Evolutionary conservation across 2,888 invertebrate genomes (phyloP).

Genomic region (Andrena dorsata): DNA sequence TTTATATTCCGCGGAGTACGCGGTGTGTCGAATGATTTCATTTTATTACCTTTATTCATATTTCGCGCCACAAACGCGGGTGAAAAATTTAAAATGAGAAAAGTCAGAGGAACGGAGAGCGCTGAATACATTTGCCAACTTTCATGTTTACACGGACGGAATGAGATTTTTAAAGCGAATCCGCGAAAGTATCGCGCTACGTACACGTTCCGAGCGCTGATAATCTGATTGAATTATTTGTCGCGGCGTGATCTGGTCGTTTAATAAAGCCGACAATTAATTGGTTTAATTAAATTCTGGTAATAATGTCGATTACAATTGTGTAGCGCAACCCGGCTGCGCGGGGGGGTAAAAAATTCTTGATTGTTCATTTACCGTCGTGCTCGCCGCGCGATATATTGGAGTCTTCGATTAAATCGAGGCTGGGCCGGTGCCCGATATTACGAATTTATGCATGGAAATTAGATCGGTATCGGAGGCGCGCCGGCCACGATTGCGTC

Average conservation of each 20-base stretch:
- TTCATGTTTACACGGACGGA: neutral
- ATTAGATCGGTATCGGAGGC: constrained; percentile 57
- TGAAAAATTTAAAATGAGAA: neutral
- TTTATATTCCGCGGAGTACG: neutral
- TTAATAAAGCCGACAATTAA: constrained; percentile 45
- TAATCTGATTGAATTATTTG: constrained; percentile 9
- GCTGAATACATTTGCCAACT: neutral
- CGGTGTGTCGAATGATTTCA: neutral
- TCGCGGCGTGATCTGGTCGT: neutral
- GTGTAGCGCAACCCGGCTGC: constrained; percentile 34
- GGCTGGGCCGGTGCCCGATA: constrained; percentile 48
- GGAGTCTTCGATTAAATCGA: constrained; percentile 62
- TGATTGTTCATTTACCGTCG: constrained; percentile 45
- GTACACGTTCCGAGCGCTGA: neutral
- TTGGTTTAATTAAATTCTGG: constrained; percentile 36
- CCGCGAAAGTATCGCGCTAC: no score
- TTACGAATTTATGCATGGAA: constrained; percentile 70
- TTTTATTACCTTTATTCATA: neutral
- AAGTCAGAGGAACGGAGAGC: neutral
- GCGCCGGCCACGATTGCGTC: constrained; percentile 35
- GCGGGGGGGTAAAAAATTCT: constrained; percentile 40
- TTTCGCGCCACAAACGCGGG: neutral
- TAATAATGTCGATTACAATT: constrained; percentile 31
- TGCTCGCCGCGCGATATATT: constrained; percentile 31
- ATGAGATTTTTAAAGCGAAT: neutral